Percentiles rank a stretch among this genome's conserved stretches.
Evolutionary conservation across 2,797 vertebrate species (phyloP).

Genomic region (Hemitrygon akajei): DNA sequence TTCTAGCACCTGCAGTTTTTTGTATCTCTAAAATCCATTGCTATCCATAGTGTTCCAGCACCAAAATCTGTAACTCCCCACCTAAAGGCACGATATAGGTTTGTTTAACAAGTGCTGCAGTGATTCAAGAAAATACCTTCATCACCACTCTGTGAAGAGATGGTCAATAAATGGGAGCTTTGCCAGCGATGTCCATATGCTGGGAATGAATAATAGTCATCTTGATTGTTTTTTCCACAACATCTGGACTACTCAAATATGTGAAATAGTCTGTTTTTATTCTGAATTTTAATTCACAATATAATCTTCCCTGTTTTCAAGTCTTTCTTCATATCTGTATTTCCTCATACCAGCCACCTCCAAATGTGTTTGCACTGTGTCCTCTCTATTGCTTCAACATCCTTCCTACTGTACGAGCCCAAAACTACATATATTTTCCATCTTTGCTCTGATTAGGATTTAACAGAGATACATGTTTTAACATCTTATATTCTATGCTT

Average conservation of each 20-base stretch:
- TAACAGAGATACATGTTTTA: neutral
- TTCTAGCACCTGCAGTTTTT: no score
- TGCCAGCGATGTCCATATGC: no score
- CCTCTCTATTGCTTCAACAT: constrained; percentile 19
- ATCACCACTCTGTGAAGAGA: no score
- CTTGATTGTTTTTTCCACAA: neutral
- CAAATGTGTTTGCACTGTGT: neutral
- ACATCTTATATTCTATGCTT: neutral
- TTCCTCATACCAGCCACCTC: neutral
- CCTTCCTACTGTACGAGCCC: constrained; percentile 5
- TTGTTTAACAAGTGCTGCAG: no score
- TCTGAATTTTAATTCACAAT: neutral
- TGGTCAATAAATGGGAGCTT: no score
- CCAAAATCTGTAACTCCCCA: no score
- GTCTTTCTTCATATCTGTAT: constrained; percentile 3
- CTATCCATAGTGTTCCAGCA: no score
- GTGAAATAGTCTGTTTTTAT: neutral
- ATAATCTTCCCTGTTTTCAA: neutral
- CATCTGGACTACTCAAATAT: neutral
- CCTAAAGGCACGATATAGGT: no score
- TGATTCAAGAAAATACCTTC: no score
- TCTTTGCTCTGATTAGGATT: neutral
- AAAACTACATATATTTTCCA: neutral
- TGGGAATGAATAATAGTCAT: neutral
- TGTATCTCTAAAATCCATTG: no score